A percentile compares a stretch with the other conserved stretches of the same genome.
Evolutionary conservation across 1,140 invertebrate genomes (phyloP).

Genomic region (Brachionus calyciflorus): DNA sequence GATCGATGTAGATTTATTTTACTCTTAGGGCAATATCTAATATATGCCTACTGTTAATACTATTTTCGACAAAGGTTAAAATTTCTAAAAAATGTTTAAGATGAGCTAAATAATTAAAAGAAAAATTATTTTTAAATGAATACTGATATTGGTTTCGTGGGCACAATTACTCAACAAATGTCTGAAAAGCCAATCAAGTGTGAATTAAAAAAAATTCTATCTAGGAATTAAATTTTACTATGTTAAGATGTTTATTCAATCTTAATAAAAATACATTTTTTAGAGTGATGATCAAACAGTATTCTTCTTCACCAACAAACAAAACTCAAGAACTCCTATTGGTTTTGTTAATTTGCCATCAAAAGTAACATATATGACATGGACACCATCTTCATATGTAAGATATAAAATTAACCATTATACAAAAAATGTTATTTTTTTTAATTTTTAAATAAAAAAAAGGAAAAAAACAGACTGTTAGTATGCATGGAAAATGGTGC

Average conservation of each 20-base stretch:
- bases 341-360: conserved; percentile 57
- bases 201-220: too few relatives aligned
- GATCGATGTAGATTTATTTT: too few relatives aligned
- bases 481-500: conserved; percentile 56
- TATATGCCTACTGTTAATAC: too few relatives aligned
- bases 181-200: too few relatives aligned
- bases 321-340: conserved; percentile 54
- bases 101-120: too few relatives aligned
- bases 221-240: too few relatives aligned
- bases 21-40: too few relatives aligned
- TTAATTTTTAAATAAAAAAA: conserved; percentile 22
- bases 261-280: conserved; percentile 37
- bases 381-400: conserved; percentile 59
- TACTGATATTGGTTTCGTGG: too few relatives aligned
- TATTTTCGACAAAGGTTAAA: too few relatives aligned
- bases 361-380: conserved; percentile 54
- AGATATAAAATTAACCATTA: conserved; percentile 45
- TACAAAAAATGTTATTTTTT: background rate
- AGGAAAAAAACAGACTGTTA: conserved; percentile 54
- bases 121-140: too few relatives aligned
- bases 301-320: conserved; percentile 57
- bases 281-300: conserved; percentile 58
- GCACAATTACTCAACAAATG: too few relatives aligned
- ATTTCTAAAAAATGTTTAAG: too few relatives aligned
- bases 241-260: background rate